Evolutionary conservation across 2,113 vertebrate genomes (phyloP).

Genomic region (Eidolon helvum): DNA sequence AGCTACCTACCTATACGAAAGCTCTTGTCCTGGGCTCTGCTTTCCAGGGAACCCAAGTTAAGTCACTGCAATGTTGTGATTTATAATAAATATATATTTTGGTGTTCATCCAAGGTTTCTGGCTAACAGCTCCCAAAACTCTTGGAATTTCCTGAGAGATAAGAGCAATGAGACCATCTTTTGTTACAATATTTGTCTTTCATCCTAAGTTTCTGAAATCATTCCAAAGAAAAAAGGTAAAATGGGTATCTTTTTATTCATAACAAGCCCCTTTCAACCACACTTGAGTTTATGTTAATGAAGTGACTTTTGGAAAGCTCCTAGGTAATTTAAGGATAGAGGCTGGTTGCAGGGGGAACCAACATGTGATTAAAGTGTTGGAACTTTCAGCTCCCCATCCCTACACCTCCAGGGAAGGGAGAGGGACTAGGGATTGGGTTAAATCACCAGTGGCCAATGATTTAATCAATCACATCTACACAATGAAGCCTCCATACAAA

Average conservation of each 20-base stretch:
- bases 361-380: neutral
- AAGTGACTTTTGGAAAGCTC: neutral
- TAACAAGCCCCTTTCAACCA: neutral
- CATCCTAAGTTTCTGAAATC: neutral
- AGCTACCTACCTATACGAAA: neutral
- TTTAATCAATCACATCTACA: neutral
- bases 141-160: neutral
- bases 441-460: neutral
- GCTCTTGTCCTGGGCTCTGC: neutral
- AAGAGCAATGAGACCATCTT: neutral
- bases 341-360: neutral
- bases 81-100: slow-evolving; percentile 16
- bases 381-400: neutral
- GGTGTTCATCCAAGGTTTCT: neutral
- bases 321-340: neutral
- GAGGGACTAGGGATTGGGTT: neutral
- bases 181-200: neutral
- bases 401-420: neutral
- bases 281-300: neutral
- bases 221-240: neutral
- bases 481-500: neutral
- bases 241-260: neutral
- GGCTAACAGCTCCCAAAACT: neutral
- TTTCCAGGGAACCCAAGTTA: neutral
- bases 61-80: neutral